Evolutionary conservation across 2,797 vertebrate species (phyloP), one percentile per base, ranked within the genome.

Genomic region (Sebastes taczanowskii): DNA sequence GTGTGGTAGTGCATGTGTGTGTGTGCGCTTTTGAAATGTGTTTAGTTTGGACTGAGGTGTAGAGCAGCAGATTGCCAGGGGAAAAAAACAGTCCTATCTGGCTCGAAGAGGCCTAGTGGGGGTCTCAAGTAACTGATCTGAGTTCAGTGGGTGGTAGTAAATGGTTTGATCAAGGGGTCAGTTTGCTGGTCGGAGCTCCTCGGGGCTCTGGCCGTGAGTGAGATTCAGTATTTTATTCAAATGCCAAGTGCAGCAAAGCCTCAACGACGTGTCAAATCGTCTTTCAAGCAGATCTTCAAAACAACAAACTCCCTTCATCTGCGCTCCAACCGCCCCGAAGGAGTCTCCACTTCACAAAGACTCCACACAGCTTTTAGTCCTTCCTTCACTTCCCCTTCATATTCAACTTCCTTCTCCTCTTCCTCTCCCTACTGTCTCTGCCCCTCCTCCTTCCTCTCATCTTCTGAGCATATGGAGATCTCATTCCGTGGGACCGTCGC

Each of bases 101-200:
- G 84, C 81, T 69, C 3, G 60, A 74, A 70, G 80, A 75, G 74
- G 63, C 79, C 64, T 77, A 25, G 83, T 62, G 72, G 89, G 89
- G 84, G 86, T 88, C 87, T 81, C 60, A 80, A 87, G 85, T 90
- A 93, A 90, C 84, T 83, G 84, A 91, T 93, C 92, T 81, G 66
- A 62, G 85, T 90, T 88, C 88, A 81, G 89, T 88, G 89, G 88
- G 88, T 77, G 87, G 88, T 71, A 77, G 67, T 76, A 53, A 86
- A 89, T 34, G 60, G 65, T 85, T 86, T 87, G 64, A 92, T 86
- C 71, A 79, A 80, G 62, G 71, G 80, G 74, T 87, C 83, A 72
- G 53, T 82, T 82, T 61, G 62, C 23, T 84, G 82, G 74, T 85
- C 9, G 20, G 42, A 25, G 58, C 56, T 79, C 49, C 13, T 85